Evolutionary conservation across 2,113 vertebrate species (phyloP).

Genomic region (Amphiprion ocellaris): DNA sequence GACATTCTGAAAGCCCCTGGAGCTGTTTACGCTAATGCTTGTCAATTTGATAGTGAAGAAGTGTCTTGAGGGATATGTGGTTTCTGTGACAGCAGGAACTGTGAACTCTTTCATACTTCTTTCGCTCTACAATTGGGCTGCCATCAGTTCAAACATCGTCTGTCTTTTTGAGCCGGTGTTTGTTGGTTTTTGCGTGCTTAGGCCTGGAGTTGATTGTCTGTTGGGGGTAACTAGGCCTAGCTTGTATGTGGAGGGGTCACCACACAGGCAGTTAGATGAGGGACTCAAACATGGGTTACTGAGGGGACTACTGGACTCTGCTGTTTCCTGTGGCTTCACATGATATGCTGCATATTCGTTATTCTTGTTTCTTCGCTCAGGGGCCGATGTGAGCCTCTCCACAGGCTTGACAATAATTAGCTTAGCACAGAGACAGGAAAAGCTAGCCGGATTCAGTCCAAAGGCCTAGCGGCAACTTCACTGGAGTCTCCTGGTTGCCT

Average conservation of each 20-base stretch:
- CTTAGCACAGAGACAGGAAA: too few relatives aligned
- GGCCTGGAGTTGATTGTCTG: conserved; percentile 18
- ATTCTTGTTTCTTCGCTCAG: too few relatives aligned
- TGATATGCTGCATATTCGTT: too few relatives aligned
- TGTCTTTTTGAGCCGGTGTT: conserved; percentile 45
- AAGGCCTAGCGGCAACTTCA: not conserved
- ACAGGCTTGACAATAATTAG: too few relatives aligned
- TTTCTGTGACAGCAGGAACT: conserved; percentile 42
- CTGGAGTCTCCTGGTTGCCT: not conserved
- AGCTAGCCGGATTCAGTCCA: too few relatives aligned
- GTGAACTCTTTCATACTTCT: conserved; percentile 45
- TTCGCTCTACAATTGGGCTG: conserved; percentile 17
- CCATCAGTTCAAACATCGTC: conserved; percentile 20
- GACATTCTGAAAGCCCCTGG: conserved; percentile 67
- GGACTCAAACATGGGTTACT: conserved; percentile 7
- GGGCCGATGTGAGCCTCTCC: too few relatives aligned
- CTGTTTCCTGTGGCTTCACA: too few relatives aligned
- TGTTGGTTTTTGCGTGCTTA: conserved; percentile 46
- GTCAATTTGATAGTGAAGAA: conserved; percentile 43
- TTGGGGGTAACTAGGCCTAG: conserved; percentile 34
- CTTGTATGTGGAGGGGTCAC: conserved; percentile 32
- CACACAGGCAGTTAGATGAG: conserved; percentile 25
- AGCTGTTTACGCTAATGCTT: conserved; percentile 68
- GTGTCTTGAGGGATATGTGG: conserved; percentile 65
- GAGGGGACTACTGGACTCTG: not conserved